Percentiles rank a stretch among this genome's conserved stretches.
These are phyloP conservation scores for Macropus fuliginosus DNA, from an alignment of 2,797 vertebrate genomes.

Conservation along the genomic window DNA sequence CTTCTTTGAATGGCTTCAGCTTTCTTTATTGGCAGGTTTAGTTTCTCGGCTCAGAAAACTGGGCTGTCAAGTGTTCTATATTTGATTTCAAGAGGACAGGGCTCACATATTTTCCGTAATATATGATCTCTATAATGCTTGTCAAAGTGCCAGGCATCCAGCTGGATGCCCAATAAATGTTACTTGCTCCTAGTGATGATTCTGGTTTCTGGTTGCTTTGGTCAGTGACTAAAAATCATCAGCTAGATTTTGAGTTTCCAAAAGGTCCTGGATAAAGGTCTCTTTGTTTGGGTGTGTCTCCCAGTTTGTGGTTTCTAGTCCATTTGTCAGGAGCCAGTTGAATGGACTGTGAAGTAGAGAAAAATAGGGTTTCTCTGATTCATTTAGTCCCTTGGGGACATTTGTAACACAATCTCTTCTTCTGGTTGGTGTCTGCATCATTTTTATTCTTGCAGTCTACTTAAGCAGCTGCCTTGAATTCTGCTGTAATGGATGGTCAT, in stretches of 20 bases:
- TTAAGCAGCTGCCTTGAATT: slow-evolving; percentile 39
- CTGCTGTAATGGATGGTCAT: slow-evolving; percentile 12
- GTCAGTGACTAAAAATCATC: slow-evolving; percentile 8
- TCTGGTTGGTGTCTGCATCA: slow-evolving; percentile 20
- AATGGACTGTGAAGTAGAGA: slow-evolving; percentile 34
- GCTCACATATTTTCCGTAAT: not conserved
- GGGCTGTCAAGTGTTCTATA: not conserved
- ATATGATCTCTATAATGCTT: slow-evolving; percentile 9
- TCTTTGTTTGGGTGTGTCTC: slow-evolving; percentile 5
- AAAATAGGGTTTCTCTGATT: slow-evolving; percentile 27
- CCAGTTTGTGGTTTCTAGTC: slow-evolving; percentile 4
- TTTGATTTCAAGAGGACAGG: not conserved
- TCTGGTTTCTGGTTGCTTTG: not conserved
- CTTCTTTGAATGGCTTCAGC: not conserved
- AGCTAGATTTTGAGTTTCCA: slow-evolving; percentile 28
- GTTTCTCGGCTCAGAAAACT: not conserved
- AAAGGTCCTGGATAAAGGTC: slow-evolving; percentile 16
- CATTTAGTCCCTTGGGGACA: not conserved
- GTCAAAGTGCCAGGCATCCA: not conserved
- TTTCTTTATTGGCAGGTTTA: not conserved
- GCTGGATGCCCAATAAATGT: not conserved
- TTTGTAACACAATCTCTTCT: slow-evolving; percentile 53
- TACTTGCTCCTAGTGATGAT: not conserved
- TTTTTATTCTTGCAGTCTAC: slow-evolving; percentile 41
- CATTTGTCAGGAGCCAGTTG: slow-evolving; percentile 39